Percentiles rank a stretch among this genome's conserved stretches.
Evolutionary conservation across 2,888 invertebrate species (phyloP).

Genomic region (Tethea ocularis): DNA sequence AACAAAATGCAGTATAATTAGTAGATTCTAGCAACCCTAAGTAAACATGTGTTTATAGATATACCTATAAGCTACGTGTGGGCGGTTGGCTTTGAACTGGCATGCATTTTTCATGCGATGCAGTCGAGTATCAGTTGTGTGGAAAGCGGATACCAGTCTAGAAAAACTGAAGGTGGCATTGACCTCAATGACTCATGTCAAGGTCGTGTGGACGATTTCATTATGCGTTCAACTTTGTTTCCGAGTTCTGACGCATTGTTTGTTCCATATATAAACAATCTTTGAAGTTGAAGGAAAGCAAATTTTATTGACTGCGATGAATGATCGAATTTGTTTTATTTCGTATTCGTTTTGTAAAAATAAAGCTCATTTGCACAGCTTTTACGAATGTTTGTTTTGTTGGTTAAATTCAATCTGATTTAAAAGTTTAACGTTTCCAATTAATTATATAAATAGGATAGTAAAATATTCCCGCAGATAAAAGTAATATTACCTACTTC

Average conservation of each 20-base stretch:
- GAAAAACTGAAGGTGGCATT: constrained; percentile 17
- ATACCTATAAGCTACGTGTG: constrained; percentile 6
- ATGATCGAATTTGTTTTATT: background rate
- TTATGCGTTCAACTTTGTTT: background rate
- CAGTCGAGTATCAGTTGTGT: constrained; percentile 30
- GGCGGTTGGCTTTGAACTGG: constrained; percentile 25
- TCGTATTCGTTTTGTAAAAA: background rate
- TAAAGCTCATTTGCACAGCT: background rate
- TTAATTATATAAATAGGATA: background rate
- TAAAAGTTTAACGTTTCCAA: background rate
- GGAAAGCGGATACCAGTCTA: constrained; percentile 6
- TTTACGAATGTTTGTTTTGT: background rate
- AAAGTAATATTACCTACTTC: background rate
- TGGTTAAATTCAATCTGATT: background rate
- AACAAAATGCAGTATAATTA: too few species aligned
- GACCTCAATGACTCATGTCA: constrained; percentile 10
- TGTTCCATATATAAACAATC: background rate
- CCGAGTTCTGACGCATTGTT: background rate
- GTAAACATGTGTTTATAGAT: background rate
- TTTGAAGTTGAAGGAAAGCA: background rate
- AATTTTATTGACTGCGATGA: background rate
- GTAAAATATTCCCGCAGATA: background rate
- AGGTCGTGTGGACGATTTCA: background rate
- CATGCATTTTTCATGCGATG: constrained; percentile 52
- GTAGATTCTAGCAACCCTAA: background rate